These are phyloP conservation scores for Heliconius sara DNA, from an alignment of 2,888 invertebrate genomes.

Conservation along the genomic window DNA sequence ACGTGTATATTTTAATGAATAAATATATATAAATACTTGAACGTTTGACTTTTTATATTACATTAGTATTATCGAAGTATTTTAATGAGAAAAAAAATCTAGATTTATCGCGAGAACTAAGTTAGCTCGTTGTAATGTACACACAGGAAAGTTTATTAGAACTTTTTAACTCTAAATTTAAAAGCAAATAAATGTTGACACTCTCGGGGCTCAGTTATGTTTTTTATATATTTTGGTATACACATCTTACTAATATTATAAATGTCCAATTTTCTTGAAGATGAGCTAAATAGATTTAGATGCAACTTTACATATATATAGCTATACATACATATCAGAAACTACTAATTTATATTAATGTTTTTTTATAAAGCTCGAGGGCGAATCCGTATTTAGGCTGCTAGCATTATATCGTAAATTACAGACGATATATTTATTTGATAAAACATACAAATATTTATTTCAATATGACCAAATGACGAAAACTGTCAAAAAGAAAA, in stretches of 20 bases:
- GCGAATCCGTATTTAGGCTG: no score
- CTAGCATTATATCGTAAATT: no score
- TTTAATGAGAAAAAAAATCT: not conserved
- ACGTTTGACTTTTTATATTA: not conserved
- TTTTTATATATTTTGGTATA: not conserved
- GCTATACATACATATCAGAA: no score
- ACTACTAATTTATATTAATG: no score
- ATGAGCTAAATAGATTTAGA: no score
- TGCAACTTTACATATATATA: no score
- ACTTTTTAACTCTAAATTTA: not conserved
- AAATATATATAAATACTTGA: not conserved
- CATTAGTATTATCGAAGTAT: not conserved
- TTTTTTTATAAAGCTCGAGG: no score
- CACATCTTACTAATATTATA: not conserved
- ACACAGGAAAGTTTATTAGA: not conserved
- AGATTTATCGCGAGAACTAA: conserved; percentile 1
- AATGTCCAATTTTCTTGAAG: no score
- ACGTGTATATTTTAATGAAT: no score
- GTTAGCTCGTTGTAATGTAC: conserved; percentile 1
- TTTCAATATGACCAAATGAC: no score
- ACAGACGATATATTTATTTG: no score
- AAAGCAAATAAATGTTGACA: not conserved
- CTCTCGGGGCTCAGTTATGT: not conserved
- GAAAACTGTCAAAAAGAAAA: not conserved
- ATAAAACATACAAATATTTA: no score